These are phyloP conservation scores for Zosterops borbonicus DNA, from an alignment of 2,113 vertebrate genomes.

Conservation along the genomic window DNA sequence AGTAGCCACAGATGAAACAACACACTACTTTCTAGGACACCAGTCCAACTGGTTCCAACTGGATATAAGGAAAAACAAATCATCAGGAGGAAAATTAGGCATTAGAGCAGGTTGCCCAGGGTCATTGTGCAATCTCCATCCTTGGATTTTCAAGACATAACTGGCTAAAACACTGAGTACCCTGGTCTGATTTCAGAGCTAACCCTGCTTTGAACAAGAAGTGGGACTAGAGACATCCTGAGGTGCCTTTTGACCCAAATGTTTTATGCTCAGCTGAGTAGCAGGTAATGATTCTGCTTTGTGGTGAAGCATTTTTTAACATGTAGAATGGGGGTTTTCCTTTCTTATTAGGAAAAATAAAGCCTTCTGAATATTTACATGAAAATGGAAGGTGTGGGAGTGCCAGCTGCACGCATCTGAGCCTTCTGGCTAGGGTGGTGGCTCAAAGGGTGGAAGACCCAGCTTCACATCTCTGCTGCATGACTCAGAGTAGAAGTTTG, in stretches of 20 bases:
- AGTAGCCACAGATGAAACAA: not conserved
- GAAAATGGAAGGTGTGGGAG: not conserved
- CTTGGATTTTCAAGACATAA: not conserved
- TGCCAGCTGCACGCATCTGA: not conserved
- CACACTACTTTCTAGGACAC: not conserved
- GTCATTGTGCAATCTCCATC: not conserved
- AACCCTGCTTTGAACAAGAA: not conserved
- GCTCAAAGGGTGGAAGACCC: not conserved
- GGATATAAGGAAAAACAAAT: not conserved
- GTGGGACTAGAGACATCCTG: not conserved
- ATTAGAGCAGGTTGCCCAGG: not conserved
- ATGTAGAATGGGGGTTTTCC: not conserved
- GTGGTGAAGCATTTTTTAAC: not conserved
- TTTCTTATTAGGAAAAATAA: not conserved
- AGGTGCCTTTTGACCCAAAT: not conserved
- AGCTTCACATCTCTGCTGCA: not conserved
- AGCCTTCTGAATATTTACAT: not conserved
- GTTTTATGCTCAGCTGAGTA: not conserved
- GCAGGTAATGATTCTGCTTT: not conserved
- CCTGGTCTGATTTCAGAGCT: not conserved
- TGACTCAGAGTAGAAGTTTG: not conserved
- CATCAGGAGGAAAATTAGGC: not conserved
- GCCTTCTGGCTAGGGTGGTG: constrained; percentile 10
- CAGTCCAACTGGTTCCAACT: not conserved
- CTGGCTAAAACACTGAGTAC: not conserved